Evolutionary conservation across 2,113 vertebrate species (phyloP).

Genomic region (Pterocles orientalis): DNA sequence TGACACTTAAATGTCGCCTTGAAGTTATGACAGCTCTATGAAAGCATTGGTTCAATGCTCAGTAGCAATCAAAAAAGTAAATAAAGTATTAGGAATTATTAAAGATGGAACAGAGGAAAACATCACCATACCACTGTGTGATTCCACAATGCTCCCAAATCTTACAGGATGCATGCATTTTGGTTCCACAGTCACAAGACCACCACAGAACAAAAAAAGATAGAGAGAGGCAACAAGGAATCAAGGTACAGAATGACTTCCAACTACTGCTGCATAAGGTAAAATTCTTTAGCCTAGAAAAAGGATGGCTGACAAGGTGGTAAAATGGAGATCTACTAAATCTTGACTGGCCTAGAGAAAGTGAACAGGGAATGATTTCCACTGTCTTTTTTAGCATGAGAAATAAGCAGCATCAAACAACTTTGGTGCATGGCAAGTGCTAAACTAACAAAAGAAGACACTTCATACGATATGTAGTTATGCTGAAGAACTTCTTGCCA

Average conservation of each 20-base stretch:
- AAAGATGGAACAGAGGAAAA: background rate
- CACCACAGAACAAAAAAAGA: background rate
- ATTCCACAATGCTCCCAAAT: background rate
- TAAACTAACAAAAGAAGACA: background rate
- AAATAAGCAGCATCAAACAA: background rate
- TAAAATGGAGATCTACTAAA: background rate
- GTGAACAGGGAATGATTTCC: background rate
- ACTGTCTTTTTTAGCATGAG: background rate
- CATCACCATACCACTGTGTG: background rate
- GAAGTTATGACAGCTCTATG: background rate
- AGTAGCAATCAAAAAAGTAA: background rate
- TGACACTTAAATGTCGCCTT: background rate
- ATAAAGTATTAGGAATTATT: background rate
- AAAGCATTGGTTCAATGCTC: background rate
- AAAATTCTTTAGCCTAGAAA: background rate
- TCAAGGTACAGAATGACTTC: background rate
- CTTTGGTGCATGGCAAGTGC: background rate
- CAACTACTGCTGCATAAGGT: accelerated
- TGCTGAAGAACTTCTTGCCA: background rate
- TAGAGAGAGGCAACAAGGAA: background rate
- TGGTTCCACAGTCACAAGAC: background rate
- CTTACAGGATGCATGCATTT: background rate
- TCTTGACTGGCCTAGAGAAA: background rate
- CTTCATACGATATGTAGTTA: background rate
- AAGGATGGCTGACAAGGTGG: background rate